Evolutionary conservation across 2,888 invertebrate genomes (phyloP).

Genomic region (Pseudoips prasinana): DNA sequence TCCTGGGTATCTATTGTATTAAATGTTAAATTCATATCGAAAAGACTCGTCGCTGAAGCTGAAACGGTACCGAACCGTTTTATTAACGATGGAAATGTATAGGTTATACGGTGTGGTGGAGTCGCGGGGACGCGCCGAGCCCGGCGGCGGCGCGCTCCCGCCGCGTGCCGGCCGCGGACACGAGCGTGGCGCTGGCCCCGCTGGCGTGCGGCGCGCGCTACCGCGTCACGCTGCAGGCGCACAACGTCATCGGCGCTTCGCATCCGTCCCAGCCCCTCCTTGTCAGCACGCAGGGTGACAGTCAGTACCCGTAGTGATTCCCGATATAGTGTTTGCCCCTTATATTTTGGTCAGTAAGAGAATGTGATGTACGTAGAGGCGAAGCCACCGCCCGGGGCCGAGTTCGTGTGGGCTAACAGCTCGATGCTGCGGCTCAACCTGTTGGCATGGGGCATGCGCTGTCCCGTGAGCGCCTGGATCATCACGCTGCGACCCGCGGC

Average conservation of each 20-base stretch:
- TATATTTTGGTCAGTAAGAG: conserved; percentile 16
- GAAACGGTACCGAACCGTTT: too few species aligned
- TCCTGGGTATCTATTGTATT: conserved; percentile 36
- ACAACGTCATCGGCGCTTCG: conserved; percentile 86
- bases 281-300: conserved; percentile 77
- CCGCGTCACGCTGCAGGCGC: conserved; percentile 85
- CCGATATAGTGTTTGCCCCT: background rate
- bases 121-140: conserved; percentile 54
- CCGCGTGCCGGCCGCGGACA: conserved; percentile 32
- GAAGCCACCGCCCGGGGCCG: conserved; percentile 83
- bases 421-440: conserved; percentile 86
- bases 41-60: too few species aligned
- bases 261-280: conserved; percentile 72
- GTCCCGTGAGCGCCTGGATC: conserved; percentile 85
- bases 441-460: conserved; percentile 87
- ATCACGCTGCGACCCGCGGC: conserved; percentile 73
- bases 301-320: conserved; percentile 21
- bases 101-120: conserved; percentile 64
- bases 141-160: conserved; percentile 50
- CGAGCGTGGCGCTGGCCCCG: conserved; percentile 80
- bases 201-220: conserved; percentile 88
- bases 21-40: too few species aligned
- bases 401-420: conserved; percentile 86
- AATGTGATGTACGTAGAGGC: conserved; percentile 66
- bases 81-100: too few species aligned